These are phyloP conservation scores for Drosophila melanogaster DNA, from an alignment of 1,140 invertebrate species.

Conservation along the genomic window DNA sequence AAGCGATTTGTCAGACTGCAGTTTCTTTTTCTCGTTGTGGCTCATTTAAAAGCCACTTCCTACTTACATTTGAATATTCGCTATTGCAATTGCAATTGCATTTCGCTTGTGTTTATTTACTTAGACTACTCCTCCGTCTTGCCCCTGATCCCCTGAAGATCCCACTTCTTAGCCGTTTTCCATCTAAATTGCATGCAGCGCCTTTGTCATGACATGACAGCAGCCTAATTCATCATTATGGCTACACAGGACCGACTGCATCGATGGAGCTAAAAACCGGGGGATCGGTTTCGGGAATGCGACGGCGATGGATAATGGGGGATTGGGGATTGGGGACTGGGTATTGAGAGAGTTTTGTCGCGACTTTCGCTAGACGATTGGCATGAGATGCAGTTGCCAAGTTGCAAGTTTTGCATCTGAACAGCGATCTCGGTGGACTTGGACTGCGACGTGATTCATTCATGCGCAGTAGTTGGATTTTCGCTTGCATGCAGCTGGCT, in stretches of 20 bases:
- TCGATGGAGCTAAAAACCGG: slow-evolving; percentile 3
- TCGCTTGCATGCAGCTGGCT: slow-evolving; percentile 62
- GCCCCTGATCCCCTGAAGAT: neutral
- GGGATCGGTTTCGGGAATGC: neutral
- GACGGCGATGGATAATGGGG: neutral
- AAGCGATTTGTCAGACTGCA: slow-evolving; percentile 72
- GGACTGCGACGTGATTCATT: slow-evolving; percentile 64
- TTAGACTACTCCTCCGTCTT: slow-evolving; percentile 31
- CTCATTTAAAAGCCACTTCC: slow-evolving; percentile 76
- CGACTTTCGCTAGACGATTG: slow-evolving; percentile 78
- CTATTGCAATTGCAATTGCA: slow-evolving; percentile 61
- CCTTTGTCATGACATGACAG: slow-evolving; percentile 84
- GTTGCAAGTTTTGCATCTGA: slow-evolving; percentile 30
- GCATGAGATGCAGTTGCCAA: slow-evolving; percentile 50
- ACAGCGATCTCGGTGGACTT: slow-evolving; percentile 33
- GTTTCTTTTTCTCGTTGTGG: slow-evolving; percentile 35
- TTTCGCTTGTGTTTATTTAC: slow-evolving; percentile 74
- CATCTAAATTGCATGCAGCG: slow-evolving; percentile 73
- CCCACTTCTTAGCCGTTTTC: slow-evolving; percentile 30
- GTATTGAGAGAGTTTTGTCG: slow-evolving; percentile 78
- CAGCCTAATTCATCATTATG: slow-evolving; percentile 84
- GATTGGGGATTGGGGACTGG: neutral
- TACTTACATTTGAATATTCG: slow-evolving; percentile 76
- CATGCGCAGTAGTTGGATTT: slow-evolving; percentile 76
- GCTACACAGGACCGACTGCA: slow-evolving; percentile 51